Percentiles rank a stretch among this genome's conserved stretches.
Evolutionary conservation across 2,113 vertebrate species (phyloP).

Genomic region (Rhynchomys soricoides): DNA sequence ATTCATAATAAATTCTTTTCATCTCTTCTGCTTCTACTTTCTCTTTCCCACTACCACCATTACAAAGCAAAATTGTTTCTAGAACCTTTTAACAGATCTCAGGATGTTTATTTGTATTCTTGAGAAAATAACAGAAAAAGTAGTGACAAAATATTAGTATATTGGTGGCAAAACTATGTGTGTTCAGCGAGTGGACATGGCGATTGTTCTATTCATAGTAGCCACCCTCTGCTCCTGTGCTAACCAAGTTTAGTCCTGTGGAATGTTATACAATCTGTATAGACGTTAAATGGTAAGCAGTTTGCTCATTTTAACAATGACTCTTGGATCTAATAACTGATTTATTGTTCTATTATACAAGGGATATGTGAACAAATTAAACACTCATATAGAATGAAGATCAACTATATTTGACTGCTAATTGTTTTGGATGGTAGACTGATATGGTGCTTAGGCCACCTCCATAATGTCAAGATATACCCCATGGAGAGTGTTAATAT

Average conservation of each 20-base stretch:
- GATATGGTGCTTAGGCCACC: constrained; percentile 67
- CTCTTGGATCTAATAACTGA: constrained; percentile 64
- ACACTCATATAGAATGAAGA: constrained; percentile 60
- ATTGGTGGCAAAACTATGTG: background rate
- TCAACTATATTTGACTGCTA: constrained; percentile 69
- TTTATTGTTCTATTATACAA: constrained; percentile 54
- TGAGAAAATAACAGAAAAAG: constrained; percentile 32
- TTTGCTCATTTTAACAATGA: background rate
- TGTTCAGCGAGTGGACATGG: background rate
- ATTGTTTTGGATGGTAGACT: constrained; percentile 64
- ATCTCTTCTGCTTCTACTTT: background rate
- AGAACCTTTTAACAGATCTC: background rate
- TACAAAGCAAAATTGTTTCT: constrained; percentile 41
- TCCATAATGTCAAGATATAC: constrained; percentile 63
- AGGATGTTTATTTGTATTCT: background rate
- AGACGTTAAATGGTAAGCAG: constrained; percentile 31
- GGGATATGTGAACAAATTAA: constrained; percentile 66
- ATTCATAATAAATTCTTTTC: background rate
- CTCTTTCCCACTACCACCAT: background rate
- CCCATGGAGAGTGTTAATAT: constrained; percentile 54
- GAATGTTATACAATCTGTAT: background rate
- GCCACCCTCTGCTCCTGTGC: constrained; percentile 6
- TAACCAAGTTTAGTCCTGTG: background rate
- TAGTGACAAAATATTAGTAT: background rate
- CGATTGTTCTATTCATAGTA: constrained; percentile 3